Base-by-base conservation (phyloP, 2,113 vertebrate genomes). In the Ramphastos sulfuratus region DNA sequence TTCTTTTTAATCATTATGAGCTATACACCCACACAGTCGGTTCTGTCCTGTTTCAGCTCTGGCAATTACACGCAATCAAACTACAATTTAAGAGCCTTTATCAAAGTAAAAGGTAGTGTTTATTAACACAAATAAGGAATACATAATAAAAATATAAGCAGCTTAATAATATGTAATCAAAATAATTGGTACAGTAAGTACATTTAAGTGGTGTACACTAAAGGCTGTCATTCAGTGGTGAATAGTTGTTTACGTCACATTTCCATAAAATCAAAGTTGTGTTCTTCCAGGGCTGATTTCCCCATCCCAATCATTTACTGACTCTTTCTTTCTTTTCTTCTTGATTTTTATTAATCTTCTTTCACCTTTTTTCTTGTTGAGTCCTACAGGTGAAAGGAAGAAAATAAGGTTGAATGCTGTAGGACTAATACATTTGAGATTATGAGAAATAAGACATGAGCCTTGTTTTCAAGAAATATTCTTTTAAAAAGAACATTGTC, bases 281-380 rank as follows among this genome's bases (percentile, higher is more conserved):
- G 30, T 87, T 63, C 56, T 95, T 92, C 94, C 95, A 77, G 69
- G 33, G 55, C 82, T 60, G 52, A 84, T 63, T 82, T 94, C 79
- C 46, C 87, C 10, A 1, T 39, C 65, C 24, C 35, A 33, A 81
- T 75, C 23, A 72, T 92, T 94, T 65, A 83, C 46, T 33, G 71
- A 20, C 10, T 79, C 84, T 79, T 97, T 97, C 96, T 91, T 97
- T 95, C 61, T 96, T 85, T 93, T 98, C 90, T 92, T 96, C 87
- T 91, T 97, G 42, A 94, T 96, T 96, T 94, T 97, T 92, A 96
- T 95, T 52, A 93, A 31, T 74, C 78, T 90, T 82, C 48, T 92
- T 95, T 76, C 93, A 6, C 82, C 35, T 46, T 55, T 90, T 75
- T 74, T 94, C 77, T 79, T 96, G 88, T 55, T 28, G 63, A 96